Conservation (phyloP, 2,113 vertebrate species). For the Colossoma macropomum region DNA sequence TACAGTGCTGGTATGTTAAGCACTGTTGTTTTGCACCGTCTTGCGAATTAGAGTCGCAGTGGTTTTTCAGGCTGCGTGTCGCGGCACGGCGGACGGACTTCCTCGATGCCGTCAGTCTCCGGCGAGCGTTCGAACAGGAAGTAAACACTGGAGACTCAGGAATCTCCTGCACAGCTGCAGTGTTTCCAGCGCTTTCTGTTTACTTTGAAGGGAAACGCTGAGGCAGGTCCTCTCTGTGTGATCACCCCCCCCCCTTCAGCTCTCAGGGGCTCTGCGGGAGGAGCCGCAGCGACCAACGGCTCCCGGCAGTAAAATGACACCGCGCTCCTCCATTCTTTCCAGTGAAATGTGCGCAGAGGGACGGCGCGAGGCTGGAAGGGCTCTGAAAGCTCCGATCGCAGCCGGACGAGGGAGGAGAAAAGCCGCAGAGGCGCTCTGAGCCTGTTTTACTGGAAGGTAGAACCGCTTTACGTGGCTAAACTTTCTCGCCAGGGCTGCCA, state of each 20-base stretch:
- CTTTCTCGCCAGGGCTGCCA: not conserved
- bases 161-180: constrained; percentile 13
- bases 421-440: not conserved
- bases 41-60: too few species aligned
- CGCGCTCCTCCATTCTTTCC: constrained; percentile 75
- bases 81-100: too few species aligned
- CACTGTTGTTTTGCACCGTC: too few species aligned
- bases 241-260: constrained; percentile 23
- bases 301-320: constrained; percentile 75
- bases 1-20: too few species aligned
- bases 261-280: constrained; percentile 54
- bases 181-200: constrained; percentile 37
- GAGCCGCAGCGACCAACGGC: constrained; percentile 55
- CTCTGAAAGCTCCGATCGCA: constrained; percentile 13
- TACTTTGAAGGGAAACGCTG: not conserved
- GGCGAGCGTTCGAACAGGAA: constrained; percentile 18
- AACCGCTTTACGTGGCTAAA: not conserved
- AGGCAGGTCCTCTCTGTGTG: not conserved
- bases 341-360: constrained; percentile 74
- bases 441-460: constrained; percentile 37
- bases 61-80: too few species aligned
- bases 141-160: constrained; percentile 25
- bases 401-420: not conserved
- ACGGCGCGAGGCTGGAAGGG: constrained; percentile 75
- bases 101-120: too few species aligned